Base-by-base conservation (phyloP, 2,888 invertebrate species). In the Lasioglossum leucozonium region DNA sequence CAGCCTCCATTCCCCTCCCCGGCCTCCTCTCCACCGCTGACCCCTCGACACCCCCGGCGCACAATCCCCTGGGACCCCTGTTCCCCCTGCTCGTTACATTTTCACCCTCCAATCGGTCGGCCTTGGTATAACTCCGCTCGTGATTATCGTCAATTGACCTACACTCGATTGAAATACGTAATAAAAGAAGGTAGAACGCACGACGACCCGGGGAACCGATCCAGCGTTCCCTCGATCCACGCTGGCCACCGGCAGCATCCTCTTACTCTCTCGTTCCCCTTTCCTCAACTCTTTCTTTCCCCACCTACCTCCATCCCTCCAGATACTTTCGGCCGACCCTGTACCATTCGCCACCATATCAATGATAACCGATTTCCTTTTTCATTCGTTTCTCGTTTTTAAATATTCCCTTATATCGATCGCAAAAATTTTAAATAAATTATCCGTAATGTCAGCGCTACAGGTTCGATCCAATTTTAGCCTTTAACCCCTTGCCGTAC, bases 111-210 rank as follows among this genome's bases (percentile, higher is more conserved):
- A 88, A 88, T 90, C 90, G 90, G 76, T 79, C 89, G 92, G 90
- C 93, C 92, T 93, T 92, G 93, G 82, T 88, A 91, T 86, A 85
- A 77, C 86, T 87, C 76, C 40, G 88, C 87, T 81, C 91, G 88
- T 91, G 91, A 91, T 91, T 91, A 91, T 90, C 91, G 87, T 90
- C 91, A 91, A 91, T 93, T 93, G 93, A 93, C 93, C 93, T 91
- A 93, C 89, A 89, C 90, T 87, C 88, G 90, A 90, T 90, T 90
- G 90, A 90, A 90, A 90, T 87, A 89, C 87, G 83, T 90, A 90
- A 90, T 90, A 90, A 90, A 90, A 89, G 86, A 89, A 87, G 77
- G 79, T 37, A 74, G 67, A 77, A n/a, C 72, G 78, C 34, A 69
- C 55, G 65, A 58, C 65, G 73, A 72, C 72, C 73, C 47, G 81